A percentile compares a stretch with the other conserved stretches of the same genome.
Conservation (phyloP, 1,140 invertebrate species). For the Dermatophagoides farinae region DNA sequence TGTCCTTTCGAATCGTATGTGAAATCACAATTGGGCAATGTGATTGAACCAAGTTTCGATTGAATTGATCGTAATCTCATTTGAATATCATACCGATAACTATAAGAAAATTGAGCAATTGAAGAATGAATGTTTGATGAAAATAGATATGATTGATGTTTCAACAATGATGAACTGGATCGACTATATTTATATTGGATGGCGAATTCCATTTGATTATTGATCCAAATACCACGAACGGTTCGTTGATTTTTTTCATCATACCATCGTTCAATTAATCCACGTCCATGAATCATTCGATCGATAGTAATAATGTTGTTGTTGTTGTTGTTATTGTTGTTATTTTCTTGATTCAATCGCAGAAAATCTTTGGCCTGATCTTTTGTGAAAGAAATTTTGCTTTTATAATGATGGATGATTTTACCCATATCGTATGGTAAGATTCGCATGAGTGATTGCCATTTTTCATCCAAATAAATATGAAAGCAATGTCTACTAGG, state of each 20-base stretch:
- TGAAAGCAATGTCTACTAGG: slow-evolving; percentile 38
- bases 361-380: not conserved
- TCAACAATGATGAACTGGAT: slow-evolving; percentile 62
- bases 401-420: slow-evolving; percentile 67
- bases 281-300: slow-evolving; percentile 52
- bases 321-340: too few relatives aligned
- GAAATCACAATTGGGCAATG: slow-evolving; percentile 41
- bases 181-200: slow-evolving; percentile 56
- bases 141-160: slow-evolving; percentile 65
- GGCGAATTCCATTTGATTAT: slow-evolving; percentile 48
- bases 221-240: slow-evolving; percentile 23
- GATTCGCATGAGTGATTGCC: slow-evolving; percentile 63
- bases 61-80: slow-evolving; percentile 31
- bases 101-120: slow-evolving; percentile 64
- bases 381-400: slow-evolving; percentile 51
- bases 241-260: slow-evolving; percentile 15
- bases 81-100: slow-evolving; percentile 74
- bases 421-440: slow-evolving; percentile 73
- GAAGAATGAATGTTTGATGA: slow-evolving; percentile 44
- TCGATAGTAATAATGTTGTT: not conserved
- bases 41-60: slow-evolving; percentile 17
- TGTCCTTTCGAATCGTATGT: slow-evolving; percentile 67
- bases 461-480: slow-evolving; percentile 70
- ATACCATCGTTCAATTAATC: slow-evolving; percentile 16
- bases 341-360: not conserved